phyloP scores from a whole-genome alignment of 2,888 invertebrate genomes.

The Drosophila conformis region DNA sequence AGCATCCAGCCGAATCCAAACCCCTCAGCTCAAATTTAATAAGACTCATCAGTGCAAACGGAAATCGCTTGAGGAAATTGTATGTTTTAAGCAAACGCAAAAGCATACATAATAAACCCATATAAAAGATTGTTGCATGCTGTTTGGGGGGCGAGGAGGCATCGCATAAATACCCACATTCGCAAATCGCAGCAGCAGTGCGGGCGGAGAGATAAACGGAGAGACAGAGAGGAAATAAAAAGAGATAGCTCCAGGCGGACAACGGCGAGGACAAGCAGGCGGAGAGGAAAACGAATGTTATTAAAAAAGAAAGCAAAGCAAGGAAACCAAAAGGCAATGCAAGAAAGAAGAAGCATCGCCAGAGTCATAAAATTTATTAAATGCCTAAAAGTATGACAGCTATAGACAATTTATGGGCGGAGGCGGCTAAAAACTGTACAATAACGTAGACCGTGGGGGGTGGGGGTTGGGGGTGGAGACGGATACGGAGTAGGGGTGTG shows the following conservation, averaged over 20 bases:
- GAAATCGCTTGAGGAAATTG: slow-evolving; percentile 82
- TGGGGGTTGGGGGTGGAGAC: not conserved
- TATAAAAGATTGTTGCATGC: slow-evolving; percentile 80
- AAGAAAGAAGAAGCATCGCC: slow-evolving; percentile 30
- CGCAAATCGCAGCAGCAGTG: slow-evolving; percentile 49
- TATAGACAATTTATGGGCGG: slow-evolving; percentile 71
- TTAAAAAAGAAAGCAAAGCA: slow-evolving; percentile 54
- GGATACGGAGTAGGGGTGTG: not conserved
- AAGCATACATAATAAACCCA: slow-evolving; percentile 78
- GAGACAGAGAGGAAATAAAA: slow-evolving; percentile 19
- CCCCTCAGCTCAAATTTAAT: slow-evolving; percentile 62
- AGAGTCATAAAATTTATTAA: slow-evolving; percentile 78
- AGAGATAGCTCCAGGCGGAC: slow-evolving; percentile 61
- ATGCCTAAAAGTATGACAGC: slow-evolving; percentile 80
- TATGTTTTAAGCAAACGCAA: slow-evolving; percentile 76
- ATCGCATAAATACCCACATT: slow-evolving; percentile 66
- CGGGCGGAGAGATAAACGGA: not conserved
- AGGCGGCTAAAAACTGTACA: slow-evolving; percentile 15
- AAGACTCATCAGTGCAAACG: slow-evolving; percentile 79
- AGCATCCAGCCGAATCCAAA: not conserved
- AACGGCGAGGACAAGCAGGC: slow-evolving; percentile 44
- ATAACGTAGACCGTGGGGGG: not conserved
- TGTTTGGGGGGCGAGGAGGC: slow-evolving; percentile 26
- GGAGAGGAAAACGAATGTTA: slow-evolving; percentile 62
- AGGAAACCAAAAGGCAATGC: slow-evolving; percentile 10